Evolutionary conservation across 2,797 vertebrate genomes (phyloP).

Genomic region (Hydrolagus colliei): DNA sequence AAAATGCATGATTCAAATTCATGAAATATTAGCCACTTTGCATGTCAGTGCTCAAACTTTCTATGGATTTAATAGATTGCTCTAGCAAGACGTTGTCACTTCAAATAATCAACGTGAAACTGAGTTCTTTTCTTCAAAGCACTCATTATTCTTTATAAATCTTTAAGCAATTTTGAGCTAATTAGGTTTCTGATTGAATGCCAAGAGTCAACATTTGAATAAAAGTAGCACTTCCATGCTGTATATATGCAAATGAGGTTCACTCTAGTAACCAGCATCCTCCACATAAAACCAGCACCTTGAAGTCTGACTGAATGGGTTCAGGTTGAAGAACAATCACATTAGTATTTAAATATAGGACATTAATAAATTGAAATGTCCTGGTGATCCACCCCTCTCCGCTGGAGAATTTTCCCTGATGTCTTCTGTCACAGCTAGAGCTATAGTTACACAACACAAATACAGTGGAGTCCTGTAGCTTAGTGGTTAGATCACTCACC

Average conservation of each 20-base stretch:
- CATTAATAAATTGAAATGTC: no score
- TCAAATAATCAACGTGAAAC: background rate
- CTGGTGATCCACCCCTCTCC: no score
- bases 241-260: background rate
- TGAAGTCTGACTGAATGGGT: background rate
- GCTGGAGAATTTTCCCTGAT: no score
- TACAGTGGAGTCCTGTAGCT: no score
- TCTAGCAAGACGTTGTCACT: background rate
- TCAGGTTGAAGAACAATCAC: background rate
- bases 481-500: no score
- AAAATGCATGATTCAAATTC: background rate
- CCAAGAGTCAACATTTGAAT: background rate
- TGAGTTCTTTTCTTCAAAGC: background rate
- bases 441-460: no score
- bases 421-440: no score
- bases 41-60: background rate
- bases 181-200: background rate
- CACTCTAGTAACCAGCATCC: background rate
- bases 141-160: background rate
- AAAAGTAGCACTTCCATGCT: no score
- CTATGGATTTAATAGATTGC: background rate
- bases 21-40: background rate
- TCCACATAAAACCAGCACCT: background rate
- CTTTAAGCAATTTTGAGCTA: background rate
- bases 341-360: no score